phyloP scores from a whole-genome alignment of 2,113 vertebrate genomes.

The Emydura subglobosa region DNA sequence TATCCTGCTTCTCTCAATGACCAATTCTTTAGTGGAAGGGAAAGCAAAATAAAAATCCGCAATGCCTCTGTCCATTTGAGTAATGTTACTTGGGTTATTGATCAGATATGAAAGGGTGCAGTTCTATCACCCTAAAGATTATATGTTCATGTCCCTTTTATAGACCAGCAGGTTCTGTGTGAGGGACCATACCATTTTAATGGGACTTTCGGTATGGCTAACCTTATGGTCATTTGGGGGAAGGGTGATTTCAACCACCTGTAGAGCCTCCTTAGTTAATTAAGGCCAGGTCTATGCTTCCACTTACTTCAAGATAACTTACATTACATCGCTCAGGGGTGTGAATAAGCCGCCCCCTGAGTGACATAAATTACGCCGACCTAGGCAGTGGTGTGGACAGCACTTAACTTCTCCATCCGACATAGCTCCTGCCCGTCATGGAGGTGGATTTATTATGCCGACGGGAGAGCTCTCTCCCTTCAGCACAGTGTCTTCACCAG shows the following conservation, averaged over 20 bases:
- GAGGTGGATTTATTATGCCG: too few relatives aligned
- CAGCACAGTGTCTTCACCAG: not conserved
- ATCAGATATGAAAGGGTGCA: slow-evolving; percentile 41
- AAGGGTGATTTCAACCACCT: not conserved
- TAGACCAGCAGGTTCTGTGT: not conserved
- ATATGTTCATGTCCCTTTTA: not conserved
- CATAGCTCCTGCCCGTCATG: too few relatives aligned
- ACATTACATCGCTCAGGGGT: too few relatives aligned
- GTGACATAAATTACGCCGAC: too few relatives aligned
- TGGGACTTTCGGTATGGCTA: not conserved
- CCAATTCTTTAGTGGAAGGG: slow-evolving; percentile 39
- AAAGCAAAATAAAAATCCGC: slow-evolving; percentile 24
- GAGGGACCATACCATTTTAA: not conserved
- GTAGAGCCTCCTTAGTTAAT: not conserved
- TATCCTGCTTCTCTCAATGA: slow-evolving; percentile 53
- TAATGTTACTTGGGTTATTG: slow-evolving; percentile 37
- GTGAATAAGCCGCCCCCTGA: too few relatives aligned
- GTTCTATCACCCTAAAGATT: slow-evolving; percentile 23
- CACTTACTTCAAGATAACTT: too few relatives aligned
- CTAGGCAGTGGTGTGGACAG: too few relatives aligned
- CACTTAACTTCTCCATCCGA: too few relatives aligned
- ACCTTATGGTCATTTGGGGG: not conserved
- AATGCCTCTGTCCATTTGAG: slow-evolving; percentile 54
- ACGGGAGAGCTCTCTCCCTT: too few relatives aligned
- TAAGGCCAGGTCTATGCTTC: not conserved